Conservation (phyloP, 2,888 invertebrate species). For the Drosophila cognata region DNA sequence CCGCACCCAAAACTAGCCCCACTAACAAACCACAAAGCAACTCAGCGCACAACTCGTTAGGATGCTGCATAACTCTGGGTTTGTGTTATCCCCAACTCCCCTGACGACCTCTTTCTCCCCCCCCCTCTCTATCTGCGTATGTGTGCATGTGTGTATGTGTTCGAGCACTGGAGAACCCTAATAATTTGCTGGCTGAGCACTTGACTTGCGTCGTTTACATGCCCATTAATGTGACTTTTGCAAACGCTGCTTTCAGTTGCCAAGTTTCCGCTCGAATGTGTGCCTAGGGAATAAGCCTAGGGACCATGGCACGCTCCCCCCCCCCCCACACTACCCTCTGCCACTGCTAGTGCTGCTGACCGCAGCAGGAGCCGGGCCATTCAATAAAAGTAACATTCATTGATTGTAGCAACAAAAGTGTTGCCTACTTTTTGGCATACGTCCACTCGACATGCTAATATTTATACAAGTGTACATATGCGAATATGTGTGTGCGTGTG, state of each 20-base stretch:
- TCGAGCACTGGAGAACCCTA: constrained; percentile 47
- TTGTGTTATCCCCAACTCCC: background rate
- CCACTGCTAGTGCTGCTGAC: constrained; percentile 9
- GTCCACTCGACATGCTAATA: constrained; percentile 46
- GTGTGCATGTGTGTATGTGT: constrained; percentile 1
- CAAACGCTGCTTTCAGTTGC: constrained; percentile 54
- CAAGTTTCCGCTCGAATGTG: constrained; percentile 38
- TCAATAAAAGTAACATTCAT: constrained; percentile 27
- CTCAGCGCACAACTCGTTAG: constrained; percentile 50
- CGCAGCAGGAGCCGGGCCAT: constrained; percentile 10
- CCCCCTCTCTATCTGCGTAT: background rate
- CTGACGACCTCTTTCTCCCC: background rate
- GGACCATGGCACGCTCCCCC: background rate
- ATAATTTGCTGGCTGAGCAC: constrained; percentile 75
- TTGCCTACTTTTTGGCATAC: constrained; percentile 48
- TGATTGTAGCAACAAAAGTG: constrained; percentile 58
- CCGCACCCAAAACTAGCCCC: background rate
- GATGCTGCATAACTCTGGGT: constrained; percentile 6
- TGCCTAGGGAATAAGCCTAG: constrained; percentile 38
- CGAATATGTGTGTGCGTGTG: background rate
- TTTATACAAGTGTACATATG: constrained; percentile 28
- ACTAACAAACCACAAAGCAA: constrained; percentile 32
- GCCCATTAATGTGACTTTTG: constrained; percentile 77
- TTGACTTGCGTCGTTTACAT: constrained; percentile 70
- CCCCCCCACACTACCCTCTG: background rate